Evolutionary conservation across 2,113 vertebrate genomes (phyloP), one percentile per base, ranked within the genome.

Genomic region (Indicator maculatus): DNA sequence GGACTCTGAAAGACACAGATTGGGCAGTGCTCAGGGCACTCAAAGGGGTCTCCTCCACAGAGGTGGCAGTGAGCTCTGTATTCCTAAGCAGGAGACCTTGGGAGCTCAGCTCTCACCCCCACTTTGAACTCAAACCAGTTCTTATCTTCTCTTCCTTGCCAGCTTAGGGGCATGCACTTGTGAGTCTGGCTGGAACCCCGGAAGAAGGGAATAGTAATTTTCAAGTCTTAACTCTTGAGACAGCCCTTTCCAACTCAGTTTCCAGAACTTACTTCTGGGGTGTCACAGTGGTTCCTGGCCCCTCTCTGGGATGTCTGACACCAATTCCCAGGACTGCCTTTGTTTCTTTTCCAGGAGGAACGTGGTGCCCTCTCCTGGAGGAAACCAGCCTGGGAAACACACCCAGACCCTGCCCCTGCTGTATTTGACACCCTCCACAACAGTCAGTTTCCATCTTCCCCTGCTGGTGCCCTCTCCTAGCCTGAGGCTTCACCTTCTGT

Each of bases 301-400:
- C 38, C 52, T 63, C 5, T 4, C 61, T 58, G 50, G 1, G 2
- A 45, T 26, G 16, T 66, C 58, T 28, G 75, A 92, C 65, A 78
- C 18, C 8, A 96, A 95, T 60, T 95, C 81, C 84, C 93, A 94
- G 86, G 66, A n/a, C n/a, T 86, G 41, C 33, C 5, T 82, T 82
- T 64, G 88, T 92, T 92, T 71, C 70, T 70, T 61, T 60, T 84
- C 5, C 70, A 83, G 74, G 96, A 90, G 84, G 91, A 74, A 93
- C 71, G 93, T 93, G 94, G 96, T 91, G 95, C 96, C 95, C 95
- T 66, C 96, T 97, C 88, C 95, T 94, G 97, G 95, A 89, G 19
- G 63, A 82, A 92, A 30, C 33, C 55, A 77, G 61, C 39, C 75
- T 30, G 60, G 75, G 83, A 95, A 47, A 44, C 36, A 60, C 47